Evolutionary conservation across 2,888 invertebrate genomes (phyloP), one percentile per base, ranked within the genome.

Genomic region (Catocala sponsa): DNA sequence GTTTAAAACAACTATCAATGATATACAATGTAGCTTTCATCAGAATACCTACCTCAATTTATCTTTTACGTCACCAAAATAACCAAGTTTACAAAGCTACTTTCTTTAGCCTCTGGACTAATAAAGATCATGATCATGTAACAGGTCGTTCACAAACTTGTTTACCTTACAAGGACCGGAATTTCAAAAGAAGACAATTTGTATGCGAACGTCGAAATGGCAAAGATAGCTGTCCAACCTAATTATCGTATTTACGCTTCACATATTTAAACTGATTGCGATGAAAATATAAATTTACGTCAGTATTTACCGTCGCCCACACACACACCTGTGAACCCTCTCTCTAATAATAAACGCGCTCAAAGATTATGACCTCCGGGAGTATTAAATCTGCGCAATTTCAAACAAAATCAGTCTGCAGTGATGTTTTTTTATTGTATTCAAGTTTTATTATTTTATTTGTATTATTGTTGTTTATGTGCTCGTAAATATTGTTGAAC

Each of bases 371-470:
- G 50, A 62, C 70, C 64, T 64, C 53, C 47, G 6, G 1, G 0
- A 12, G 46, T 60, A 38, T 54, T 47, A 44, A 65, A 65, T 65
- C 60, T 65, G 61, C 58, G 61, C 50, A 62, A 61, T 61, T 68
- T 55, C 33, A 60, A 68, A 74, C 49, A 48, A 68, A 63, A 48
- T 11, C 53, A 52, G 42, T 44, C 50, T 32, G 42, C 55, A 33
- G 53, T 63, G 55, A 56, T 52, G 55, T 63, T 54, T 57, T 70
- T 60, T 51, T 60, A 54, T 54, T 44, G 13, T 51, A 15, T 10
- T 43, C 25, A 25, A 11, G 33, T 47, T 15, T n/a, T 5, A 69
- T 69, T 70, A 63, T 58, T 66, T 63, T 53, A 49, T 63, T 38
- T 56, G 41, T 42, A 7, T 42, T 43, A 11, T 12, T 65, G 42